A percentile compares a stretch with the other conserved stretches of the same genome.
These are phyloP conservation scores for Yponomeuta sedellus DNA, from an alignment of 2,888 invertebrate genomes.

Conservation along the genomic window DNA sequence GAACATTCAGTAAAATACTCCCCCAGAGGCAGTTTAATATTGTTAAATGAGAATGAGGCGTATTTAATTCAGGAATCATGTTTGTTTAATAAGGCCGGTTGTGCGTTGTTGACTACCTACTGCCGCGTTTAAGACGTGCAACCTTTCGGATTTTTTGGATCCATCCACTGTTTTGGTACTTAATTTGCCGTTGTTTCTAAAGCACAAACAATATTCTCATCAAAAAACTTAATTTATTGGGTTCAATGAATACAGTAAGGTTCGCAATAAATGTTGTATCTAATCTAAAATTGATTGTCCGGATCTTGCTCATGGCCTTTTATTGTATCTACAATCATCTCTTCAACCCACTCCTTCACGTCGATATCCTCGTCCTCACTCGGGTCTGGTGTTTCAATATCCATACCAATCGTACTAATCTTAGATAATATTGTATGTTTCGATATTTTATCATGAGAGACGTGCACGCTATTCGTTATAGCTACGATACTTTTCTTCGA, in stretches of 20 bases:
- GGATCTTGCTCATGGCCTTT: not conserved
- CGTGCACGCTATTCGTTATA: not conserved
- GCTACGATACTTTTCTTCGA: not conserved
- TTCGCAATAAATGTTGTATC: not conserved
- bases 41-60: too few relatives aligned
- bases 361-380: not conserved
- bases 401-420: not conserved
- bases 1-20: too few relatives aligned
- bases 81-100: too few relatives aligned
- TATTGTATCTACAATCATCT: not conserved
- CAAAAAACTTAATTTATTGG: not conserved
- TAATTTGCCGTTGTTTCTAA: too few relatives aligned
- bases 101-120: too few relatives aligned
- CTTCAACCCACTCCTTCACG: not conserved
- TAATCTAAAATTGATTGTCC: not conserved
- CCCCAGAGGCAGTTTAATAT: too few relatives aligned
- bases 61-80: too few relatives aligned
- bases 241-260: not conserved
- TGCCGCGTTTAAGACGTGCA: too few relatives aligned
- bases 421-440: not conserved
- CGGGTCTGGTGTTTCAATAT: not conserved
- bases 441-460: not conserved
- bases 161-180: too few relatives aligned
- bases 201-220: too few relatives aligned
- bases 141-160: too few relatives aligned